Conservation (phyloP, 2,888 invertebrate genomes). For the Liodrosophila aerea region DNA sequence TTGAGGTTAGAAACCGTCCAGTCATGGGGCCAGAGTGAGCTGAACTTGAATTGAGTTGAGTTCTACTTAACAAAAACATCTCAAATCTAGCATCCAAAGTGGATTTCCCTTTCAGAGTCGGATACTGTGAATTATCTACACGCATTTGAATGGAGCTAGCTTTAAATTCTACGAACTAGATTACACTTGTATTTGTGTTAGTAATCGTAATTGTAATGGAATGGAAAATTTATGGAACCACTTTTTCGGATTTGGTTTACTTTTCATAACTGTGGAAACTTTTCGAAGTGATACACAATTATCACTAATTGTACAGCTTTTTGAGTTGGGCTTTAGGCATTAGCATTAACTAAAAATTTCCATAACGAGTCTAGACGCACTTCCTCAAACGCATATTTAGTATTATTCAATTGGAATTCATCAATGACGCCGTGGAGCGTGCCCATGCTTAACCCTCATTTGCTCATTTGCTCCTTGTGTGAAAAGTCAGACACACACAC, state of each 20-base stretch:
- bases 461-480: neutral
- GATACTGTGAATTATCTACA: conserved; percentile 7
- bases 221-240: conserved; percentile 58
- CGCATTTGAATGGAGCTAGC: conserved; percentile 5
- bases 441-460: neutral
- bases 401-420: no score
- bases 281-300: conserved; percentile 55
- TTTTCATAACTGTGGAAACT: conserved; percentile 56
- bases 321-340: neutral
- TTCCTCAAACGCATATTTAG: no score
- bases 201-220: conserved; percentile 20
- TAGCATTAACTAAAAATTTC: conserved; percentile 28
- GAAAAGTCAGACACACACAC: neutral
- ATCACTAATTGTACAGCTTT: conserved; percentile 54
- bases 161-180: conserved; percentile 26
- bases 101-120: conserved; percentile 45
- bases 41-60: conserved; percentile 35
- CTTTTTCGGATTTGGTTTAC: conserved; percentile 32
- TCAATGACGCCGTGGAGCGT: neutral
- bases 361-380: no score
- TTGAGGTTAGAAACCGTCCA: conserved; percentile 16
- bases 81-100: conserved; percentile 16
- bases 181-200: conserved; percentile 7
- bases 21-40: conserved; percentile 1
- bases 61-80: neutral